A percentile compares a stretch with the other conserved stretches of the same genome.
Evolutionary conservation across 2,888 invertebrate genomes (phyloP).

Genomic region (Chalcis sispes): DNA sequence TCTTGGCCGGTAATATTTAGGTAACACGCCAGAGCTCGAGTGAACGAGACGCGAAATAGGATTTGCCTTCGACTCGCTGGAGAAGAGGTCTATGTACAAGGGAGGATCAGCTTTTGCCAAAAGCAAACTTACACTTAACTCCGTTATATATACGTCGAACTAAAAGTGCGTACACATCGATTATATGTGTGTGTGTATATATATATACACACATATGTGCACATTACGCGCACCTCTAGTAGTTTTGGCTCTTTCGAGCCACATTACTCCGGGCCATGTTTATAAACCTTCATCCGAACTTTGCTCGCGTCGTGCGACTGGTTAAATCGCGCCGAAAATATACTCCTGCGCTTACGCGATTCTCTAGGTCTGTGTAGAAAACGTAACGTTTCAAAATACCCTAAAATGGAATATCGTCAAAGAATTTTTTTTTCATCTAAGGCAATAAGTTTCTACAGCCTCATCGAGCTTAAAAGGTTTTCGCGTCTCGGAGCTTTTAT

Average conservation of each 20-base stretch:
- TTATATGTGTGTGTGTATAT: not conserved
- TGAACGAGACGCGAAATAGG: not conserved
- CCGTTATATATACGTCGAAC: constrained; percentile 4
- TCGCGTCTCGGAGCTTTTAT: not conserved
- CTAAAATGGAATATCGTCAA: constrained; percentile 17
- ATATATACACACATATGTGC: not conserved
- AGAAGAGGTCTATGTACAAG: not conserved
- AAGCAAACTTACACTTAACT: constrained; percentile 19
- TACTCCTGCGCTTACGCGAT: too few relatives aligned
- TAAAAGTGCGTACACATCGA: not conserved
- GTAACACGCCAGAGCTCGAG: too few relatives aligned
- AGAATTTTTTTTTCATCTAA: constrained; percentile 29
- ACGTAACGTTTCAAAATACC: too few relatives aligned
- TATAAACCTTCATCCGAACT: too few relatives aligned
- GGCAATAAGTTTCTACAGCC: constrained; percentile 32
- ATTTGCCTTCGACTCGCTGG: not conserved
- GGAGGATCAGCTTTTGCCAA: too few relatives aligned
- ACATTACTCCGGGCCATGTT: too few relatives aligned
- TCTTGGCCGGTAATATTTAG: constrained; percentile 17
- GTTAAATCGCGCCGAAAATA: too few relatives aligned
- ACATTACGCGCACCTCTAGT: not conserved
- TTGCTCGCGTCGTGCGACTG: too few relatives aligned
- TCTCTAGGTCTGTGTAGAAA: too few relatives aligned
- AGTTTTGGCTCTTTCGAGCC: too few relatives aligned
- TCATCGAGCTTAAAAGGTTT: constrained; percentile 36